Conservation (phyloP, 2,113 vertebrate species). For the Ranitomeya imitator region DNA sequence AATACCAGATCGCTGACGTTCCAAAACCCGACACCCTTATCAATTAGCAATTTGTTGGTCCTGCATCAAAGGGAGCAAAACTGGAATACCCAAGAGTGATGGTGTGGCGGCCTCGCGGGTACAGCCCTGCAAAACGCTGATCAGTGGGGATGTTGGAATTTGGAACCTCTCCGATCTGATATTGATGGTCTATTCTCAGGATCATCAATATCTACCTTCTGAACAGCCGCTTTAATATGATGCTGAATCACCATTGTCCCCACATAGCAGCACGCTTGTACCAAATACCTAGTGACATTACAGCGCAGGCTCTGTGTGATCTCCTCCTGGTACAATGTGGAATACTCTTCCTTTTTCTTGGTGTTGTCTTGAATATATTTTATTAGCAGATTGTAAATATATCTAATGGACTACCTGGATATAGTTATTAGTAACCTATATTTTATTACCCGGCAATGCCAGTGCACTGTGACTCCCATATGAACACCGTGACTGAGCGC, state of each 20-base stretch:
- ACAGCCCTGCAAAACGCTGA: no score
- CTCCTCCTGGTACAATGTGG: not conserved
- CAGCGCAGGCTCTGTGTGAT: not conserved
- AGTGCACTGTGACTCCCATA: constrained; percentile 6
- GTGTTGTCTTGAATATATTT: constrained; percentile 3
- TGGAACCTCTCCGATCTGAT: no score
- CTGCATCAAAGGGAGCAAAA: no score
- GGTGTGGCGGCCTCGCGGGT: no score
- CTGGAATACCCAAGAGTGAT: no score
- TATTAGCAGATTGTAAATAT: not conserved
- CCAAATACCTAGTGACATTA: not conserved
- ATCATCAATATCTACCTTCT: no score
- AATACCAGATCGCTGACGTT: no score
- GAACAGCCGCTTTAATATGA: not conserved
- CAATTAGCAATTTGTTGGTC: no score
- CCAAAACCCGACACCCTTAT: no score
- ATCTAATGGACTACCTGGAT: not conserved
- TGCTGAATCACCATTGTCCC: not conserved
- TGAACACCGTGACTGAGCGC: not conserved
- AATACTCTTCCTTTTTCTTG: not conserved
- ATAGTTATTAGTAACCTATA: constrained; percentile 4
- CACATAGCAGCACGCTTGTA: not conserved
- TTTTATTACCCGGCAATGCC: constrained; percentile 10
- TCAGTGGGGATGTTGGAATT: no score
- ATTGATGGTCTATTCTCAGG: no score